phyloP scores from a whole-genome alignment of 2,888 invertebrate genomes.

The Rosalia funebris region DNA sequence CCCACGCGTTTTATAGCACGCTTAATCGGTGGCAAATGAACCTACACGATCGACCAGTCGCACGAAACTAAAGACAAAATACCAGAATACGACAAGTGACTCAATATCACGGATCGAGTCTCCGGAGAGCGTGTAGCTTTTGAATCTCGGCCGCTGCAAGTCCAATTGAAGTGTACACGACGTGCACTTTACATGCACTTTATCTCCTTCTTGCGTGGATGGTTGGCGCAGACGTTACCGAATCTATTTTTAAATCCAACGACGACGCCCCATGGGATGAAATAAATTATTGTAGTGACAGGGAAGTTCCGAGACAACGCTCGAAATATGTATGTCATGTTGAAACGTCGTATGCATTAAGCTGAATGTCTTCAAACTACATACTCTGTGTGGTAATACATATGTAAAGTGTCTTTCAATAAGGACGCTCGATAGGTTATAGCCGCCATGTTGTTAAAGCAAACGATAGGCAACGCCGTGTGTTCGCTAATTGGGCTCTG shows the following conservation, averaged over 20 bases:
- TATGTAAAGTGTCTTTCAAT: neutral
- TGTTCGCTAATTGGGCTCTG: no score
- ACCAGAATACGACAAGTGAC: conserved; percentile 29
- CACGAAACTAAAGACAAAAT: conserved; percentile 38
- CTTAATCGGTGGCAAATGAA: conserved; percentile 34
- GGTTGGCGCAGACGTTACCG: neutral
- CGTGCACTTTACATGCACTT: neutral
- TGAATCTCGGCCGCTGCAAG: conserved; percentile 9
- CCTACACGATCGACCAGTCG: conserved; percentile 34
- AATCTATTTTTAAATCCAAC: conserved; percentile 13
- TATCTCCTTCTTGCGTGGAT: neutral
- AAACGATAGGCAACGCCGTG: no score
- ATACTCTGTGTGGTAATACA: no score
- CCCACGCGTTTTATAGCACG: conserved; percentile 32
- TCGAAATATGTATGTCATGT: neutral
- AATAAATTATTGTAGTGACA: neutral
- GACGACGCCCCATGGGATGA: neutral
- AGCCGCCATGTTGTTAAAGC: neutral
- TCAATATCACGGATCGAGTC: conserved; percentile 31
- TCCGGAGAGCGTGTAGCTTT: conserved; percentile 20
- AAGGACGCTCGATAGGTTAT: no score
- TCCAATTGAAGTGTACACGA: conserved; percentile 8
- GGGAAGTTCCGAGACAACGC: neutral
- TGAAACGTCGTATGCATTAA: neutral
- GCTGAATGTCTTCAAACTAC: no score